phyloP scores from a whole-genome alignment of 2,113 vertebrate species.

The Andinoacara biseriatus region DNA sequence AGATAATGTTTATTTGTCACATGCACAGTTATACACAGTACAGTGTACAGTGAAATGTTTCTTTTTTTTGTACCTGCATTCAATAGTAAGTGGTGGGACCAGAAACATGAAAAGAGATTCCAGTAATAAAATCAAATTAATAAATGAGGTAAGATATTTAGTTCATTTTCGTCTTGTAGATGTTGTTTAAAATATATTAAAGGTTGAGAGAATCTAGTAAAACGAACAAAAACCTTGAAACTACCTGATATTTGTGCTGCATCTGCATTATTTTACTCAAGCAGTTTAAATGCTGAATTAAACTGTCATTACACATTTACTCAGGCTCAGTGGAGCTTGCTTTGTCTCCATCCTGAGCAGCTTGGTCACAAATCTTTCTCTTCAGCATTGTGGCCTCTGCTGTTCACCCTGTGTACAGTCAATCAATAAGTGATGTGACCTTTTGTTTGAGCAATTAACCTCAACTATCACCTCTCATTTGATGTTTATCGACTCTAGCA shows the following conservation, averaged over 20 bases:
- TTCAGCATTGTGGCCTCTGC: conserved; percentile 19
- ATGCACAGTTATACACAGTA: too few species aligned
- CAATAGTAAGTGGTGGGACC: too few species aligned
- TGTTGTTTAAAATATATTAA: neutral
- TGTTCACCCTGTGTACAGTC: neutral
- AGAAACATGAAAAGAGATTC: too few species aligned
- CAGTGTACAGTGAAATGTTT: too few species aligned
- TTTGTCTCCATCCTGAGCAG: neutral
- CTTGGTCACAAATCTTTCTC: conserved; percentile 23
- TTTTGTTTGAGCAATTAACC: conserved; percentile 66
- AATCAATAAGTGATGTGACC: conserved; percentile 62
- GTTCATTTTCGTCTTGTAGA: neutral
- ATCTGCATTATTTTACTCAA: neutral
- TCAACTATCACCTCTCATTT: conserved; percentile 40
- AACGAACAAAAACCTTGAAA: neutral
- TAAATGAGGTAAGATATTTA: neutral
- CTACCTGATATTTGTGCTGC: neutral
- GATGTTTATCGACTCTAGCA: conserved; percentile 42
- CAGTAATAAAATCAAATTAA: too few species aligned
- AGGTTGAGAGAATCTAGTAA: neutral
- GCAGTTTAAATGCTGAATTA: neutral
- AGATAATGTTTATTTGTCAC: too few species aligned
- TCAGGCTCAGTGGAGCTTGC: neutral
- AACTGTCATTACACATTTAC: neutral
- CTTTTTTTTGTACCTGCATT: too few species aligned